A percentile compares a stretch with the other conserved stretches of the same genome.
These are phyloP conservation scores for Athene cunicularia DNA, from an alignment of 2,113 vertebrate species.

Conservation along the genomic window DNA sequence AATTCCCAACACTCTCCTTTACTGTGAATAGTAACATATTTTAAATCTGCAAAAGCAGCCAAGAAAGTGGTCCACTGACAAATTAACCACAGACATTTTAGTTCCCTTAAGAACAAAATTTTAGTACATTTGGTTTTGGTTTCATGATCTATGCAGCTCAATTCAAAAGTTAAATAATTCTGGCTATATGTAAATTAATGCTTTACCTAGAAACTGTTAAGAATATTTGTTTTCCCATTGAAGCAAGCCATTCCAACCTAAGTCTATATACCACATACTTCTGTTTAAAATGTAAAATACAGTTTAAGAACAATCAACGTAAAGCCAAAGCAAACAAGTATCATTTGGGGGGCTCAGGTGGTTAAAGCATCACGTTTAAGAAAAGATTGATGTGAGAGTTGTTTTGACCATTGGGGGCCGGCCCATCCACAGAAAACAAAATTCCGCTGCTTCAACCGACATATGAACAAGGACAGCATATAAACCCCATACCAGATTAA, in stretches of 20 bases:
- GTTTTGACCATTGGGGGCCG: neutral
- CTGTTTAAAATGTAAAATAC: neutral
- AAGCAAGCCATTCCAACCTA: constrained; percentile 33
- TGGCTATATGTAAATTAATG: constrained; percentile 46
- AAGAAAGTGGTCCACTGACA: neutral
- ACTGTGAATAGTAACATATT: neutral
- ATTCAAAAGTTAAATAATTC: constrained; percentile 51
- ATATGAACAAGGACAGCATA: neutral
- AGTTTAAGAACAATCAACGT: neutral
- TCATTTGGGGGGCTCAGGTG: neutral
- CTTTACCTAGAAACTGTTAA: constrained; percentile 44
- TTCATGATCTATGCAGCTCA: neutral
- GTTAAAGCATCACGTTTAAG: neutral
- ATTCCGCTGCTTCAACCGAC: neutral
- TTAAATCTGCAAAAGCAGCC: neutral
- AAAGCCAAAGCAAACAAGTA: neutral
- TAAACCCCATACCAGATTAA: neutral
- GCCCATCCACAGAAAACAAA: neutral
- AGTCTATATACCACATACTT: neutral
- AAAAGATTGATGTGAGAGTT: neutral
- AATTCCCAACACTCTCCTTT: neutral
- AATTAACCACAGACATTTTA: constrained; percentile 47
- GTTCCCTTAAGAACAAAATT: constrained; percentile 25
- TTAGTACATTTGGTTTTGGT: constrained; percentile 23
- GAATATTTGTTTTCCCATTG: constrained; percentile 19